phyloP scores from a whole-genome alignment of 2,888 invertebrate species.

The Nezara viridula region DNA sequence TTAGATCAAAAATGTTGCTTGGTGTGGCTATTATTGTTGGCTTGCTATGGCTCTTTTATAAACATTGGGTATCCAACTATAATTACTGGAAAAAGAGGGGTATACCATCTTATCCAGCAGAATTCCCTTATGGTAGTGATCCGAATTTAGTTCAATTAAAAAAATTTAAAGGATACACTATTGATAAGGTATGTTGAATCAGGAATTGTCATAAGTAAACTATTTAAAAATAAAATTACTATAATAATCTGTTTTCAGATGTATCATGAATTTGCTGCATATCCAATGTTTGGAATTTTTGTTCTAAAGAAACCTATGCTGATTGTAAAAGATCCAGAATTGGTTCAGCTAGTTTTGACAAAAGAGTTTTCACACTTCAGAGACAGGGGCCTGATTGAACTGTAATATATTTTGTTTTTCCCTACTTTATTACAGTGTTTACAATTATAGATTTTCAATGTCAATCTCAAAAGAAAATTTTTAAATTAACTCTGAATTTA shows the following conservation, averaged over 20 bases:
- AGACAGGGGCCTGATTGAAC: background rate
- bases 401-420: background rate
- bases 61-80: too few species aligned
- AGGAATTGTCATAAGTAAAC: background rate
- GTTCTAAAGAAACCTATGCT: background rate
- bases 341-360: constrained; percentile 39
- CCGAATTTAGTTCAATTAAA: background rate
- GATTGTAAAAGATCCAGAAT: constrained; percentile 44
- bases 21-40: background rate
- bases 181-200: background rate
- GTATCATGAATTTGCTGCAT: background rate
- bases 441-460: background rate
- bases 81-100: too few species aligned
- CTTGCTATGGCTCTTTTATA: too few species aligned
- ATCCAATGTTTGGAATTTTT: constrained; percentile 45
- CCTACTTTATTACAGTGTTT: background rate
- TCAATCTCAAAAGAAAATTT: background rate
- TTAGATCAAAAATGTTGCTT: background rate
- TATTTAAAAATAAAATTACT: background rate
- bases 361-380: constrained; percentile 57
- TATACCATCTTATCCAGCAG: too few species aligned
- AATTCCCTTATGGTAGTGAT: too few species aligned
- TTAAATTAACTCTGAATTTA: background rate
- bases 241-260: background rate
- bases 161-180: background rate